These are phyloP conservation scores for Glaucidium brasilianum DNA, from an alignment of 2,113 vertebrate genomes.

Conservation along the genomic window DNA sequence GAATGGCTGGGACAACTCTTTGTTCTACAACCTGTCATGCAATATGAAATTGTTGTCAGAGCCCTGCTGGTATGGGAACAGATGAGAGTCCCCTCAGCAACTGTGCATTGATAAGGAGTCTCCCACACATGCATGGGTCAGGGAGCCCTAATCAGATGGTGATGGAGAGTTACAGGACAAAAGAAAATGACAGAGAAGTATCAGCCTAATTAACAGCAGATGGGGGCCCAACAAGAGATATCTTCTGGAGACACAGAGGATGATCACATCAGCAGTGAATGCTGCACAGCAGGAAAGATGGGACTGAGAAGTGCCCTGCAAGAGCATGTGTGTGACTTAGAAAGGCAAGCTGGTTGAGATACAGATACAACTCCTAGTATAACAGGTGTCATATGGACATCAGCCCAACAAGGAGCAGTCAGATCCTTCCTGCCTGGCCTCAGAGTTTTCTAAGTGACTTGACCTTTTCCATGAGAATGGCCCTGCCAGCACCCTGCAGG, in stretches of 20 bases:
- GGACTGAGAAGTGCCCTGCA: background rate
- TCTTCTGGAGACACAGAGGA: background rate
- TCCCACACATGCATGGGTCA: rapidly evolving
- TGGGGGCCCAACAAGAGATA: background rate
- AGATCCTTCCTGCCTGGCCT: background rate
- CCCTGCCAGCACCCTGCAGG: background rate
- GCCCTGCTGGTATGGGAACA: background rate
- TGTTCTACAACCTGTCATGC: background rate
- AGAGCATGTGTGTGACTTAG: background rate
- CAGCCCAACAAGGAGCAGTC: background rate
- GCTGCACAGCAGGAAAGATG: background rate
- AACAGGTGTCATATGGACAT: rapidly evolving
- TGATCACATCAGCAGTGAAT: background rate
- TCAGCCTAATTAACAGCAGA: background rate
- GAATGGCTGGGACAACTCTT: background rate
- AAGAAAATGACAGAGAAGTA: background rate
- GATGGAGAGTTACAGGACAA: background rate
- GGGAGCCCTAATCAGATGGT: background rate
- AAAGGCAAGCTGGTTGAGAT: background rate
- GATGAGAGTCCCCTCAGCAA: background rate
- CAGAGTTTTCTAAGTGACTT: background rate
- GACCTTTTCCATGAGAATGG: background rate
- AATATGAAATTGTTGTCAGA: background rate
- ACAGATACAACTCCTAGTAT: background rate
- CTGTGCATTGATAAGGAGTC: background rate